Base-by-base conservation (phyloP, 2,888 invertebrate genomes). In the Bellardia bayeri region DNA sequence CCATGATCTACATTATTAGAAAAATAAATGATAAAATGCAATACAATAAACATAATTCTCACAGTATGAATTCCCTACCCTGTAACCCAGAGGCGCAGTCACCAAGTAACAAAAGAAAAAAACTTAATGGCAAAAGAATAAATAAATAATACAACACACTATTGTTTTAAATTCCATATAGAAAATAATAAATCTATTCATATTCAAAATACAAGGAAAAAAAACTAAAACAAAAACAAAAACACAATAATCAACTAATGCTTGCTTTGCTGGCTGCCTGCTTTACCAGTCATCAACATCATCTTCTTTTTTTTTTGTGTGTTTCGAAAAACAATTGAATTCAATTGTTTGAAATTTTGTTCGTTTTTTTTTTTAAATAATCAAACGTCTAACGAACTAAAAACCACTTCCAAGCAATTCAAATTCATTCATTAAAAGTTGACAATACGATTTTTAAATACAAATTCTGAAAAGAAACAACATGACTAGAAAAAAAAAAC, bases 341-440 rank as follows among this genome's bases (percentile, higher is more conserved):
- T 83, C 86, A 87, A 87, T 87, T 87, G 83, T 87, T 42, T 63
- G 51, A 74, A 71, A 49, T 58, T 79, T 68, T 64, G 64, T 64
- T 64, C 45, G 33, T 16, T 7, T 33, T 23, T 23, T 69, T 56
- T 63, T 23, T 3, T 45, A 58, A 63, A 63, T 80, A 72, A 79
- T 80, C 66, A 84, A 80, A 80, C 80, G 68, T 85, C 85, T 85
- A 85, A 85, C 80, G 80, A 85, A 85, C 80, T 75, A 80, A 85
- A 85, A 75, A 42, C 74, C 51, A 61, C 63, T 80, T 75, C 74
- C 61, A 85, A 85, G 49, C 79, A 83, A 83, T 86, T 80, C 64
- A 76, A 83, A 82, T 80, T 80, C 80, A 83, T 87, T 87, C 80
- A 83, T 76, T 87, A 80, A 80, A 87, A 66, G 71, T 83, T 87